Conservation (phyloP, 1,140 invertebrate genomes). For the Diuraphis noxia region DNA sequence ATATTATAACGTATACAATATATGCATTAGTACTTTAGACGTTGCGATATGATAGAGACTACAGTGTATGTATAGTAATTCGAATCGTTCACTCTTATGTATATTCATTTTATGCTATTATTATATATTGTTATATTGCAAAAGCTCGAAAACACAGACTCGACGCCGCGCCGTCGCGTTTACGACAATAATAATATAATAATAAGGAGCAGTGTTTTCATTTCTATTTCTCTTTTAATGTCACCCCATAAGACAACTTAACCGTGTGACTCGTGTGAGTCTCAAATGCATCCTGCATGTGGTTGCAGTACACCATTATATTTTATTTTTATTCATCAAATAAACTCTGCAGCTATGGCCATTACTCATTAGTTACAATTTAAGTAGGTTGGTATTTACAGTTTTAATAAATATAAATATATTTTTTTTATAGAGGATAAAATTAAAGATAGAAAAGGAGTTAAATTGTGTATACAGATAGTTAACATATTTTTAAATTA, state of each 20-base stretch:
- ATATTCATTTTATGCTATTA: slow-evolving; percentile 10
- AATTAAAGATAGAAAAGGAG: too few species aligned
- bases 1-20: neutral
- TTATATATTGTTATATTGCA: neutral
- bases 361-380: too few species aligned
- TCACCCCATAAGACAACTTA: neutral
- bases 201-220: neutral
- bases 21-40: neutral
- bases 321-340: too few species aligned
- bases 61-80: neutral
- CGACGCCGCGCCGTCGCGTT: neutral
- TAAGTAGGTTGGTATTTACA: too few species aligned
- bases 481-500: too few species aligned
- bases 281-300: neutral
- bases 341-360: too few species aligned
- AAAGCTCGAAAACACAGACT: neutral
- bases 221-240: neutral
- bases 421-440: too few species aligned
- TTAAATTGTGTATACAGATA: too few species aligned
- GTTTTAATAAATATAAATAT: too few species aligned
- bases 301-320: too few species aligned
- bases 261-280: neutral
- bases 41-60: neutral
- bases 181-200: neutral
- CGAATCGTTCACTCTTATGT: neutral